Conservation (phyloP, 2,797 vertebrate species). For the Danio aesculapii region DNA sequence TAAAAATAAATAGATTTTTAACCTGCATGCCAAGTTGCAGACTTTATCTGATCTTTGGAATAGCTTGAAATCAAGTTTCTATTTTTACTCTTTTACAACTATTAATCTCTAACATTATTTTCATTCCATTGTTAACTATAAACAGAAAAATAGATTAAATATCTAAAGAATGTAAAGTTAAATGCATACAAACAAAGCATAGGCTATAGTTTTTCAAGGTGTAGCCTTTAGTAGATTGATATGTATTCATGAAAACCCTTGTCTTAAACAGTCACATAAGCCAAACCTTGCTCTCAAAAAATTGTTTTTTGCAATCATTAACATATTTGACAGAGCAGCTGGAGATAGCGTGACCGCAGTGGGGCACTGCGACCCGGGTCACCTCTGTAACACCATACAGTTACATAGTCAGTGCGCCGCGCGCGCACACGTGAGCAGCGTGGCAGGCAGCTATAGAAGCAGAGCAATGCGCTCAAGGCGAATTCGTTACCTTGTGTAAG, state of each 20-base stretch:
- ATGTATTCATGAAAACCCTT: neutral
- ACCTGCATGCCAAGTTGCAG: neutral
- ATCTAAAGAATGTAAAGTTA: no score
- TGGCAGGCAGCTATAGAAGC: neutral
- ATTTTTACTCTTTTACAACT: neutral
- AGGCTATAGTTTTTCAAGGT: no score
- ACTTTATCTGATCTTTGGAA: no score
- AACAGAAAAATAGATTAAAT: neutral
- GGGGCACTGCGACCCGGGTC: no score
- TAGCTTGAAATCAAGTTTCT: neutral
- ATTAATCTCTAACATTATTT: neutral
- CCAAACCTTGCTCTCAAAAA: neutral
- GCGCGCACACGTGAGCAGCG: neutral
- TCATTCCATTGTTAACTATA: neutral
- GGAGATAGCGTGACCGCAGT: no score
- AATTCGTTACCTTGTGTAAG: slow-evolving; percentile 27
- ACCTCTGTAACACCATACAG: no score
- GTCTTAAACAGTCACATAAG: neutral
- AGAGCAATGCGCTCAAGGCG: neutral
- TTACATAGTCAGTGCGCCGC: neutral
- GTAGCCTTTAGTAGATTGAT: no score
- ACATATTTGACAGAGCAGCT: neutral
- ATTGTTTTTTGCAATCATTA: neutral
- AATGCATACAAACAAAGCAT: no score
- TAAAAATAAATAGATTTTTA: neutral